Evolutionary conservation across 2,113 vertebrate genomes (phyloP).

Genomic region (Formicarius rufipectus): DNA sequence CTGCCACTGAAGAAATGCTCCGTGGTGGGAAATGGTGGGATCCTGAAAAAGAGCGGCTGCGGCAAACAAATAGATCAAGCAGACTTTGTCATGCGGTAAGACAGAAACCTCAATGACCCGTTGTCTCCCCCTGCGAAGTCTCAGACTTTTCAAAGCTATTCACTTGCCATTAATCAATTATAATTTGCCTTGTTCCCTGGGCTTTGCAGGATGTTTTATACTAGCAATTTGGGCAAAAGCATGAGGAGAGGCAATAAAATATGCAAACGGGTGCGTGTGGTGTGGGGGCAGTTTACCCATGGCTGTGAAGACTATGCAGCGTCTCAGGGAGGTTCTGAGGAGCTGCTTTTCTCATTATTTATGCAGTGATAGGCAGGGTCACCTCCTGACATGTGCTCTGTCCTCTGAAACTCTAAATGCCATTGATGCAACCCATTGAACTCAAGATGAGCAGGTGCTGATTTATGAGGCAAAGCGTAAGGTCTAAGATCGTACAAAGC

Average conservation of each 20-base stretch:
- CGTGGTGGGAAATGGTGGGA: conserved; percentile 95
- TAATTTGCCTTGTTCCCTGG: not conserved
- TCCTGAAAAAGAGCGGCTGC: conserved; percentile 90
- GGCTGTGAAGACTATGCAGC: not conserved
- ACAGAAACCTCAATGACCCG: not conserved
- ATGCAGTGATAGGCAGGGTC: not conserved
- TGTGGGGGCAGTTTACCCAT: not conserved
- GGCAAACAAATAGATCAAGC: conserved; percentile 89
- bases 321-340: not conserved
- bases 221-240: not conserved
- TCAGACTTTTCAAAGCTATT: not conserved
- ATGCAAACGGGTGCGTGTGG: not conserved
- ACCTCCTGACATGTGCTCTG: not conserved
- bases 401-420: not conserved
- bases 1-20: conserved; percentile 92
- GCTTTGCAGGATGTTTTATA: not conserved
- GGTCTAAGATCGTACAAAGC: not conserved
- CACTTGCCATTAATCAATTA: not conserved
- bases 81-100: conserved; percentile 95
- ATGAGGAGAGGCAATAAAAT: not conserved
- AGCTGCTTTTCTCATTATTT: not conserved
- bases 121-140: not conserved
- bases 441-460: not conserved
- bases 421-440: accelerated
- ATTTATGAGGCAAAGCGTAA: not conserved